Percentiles rank a stretch among this genome's conserved stretches.
Conservation (phyloP, 2,113 vertebrate species). For the Caracal caracal region DNA sequence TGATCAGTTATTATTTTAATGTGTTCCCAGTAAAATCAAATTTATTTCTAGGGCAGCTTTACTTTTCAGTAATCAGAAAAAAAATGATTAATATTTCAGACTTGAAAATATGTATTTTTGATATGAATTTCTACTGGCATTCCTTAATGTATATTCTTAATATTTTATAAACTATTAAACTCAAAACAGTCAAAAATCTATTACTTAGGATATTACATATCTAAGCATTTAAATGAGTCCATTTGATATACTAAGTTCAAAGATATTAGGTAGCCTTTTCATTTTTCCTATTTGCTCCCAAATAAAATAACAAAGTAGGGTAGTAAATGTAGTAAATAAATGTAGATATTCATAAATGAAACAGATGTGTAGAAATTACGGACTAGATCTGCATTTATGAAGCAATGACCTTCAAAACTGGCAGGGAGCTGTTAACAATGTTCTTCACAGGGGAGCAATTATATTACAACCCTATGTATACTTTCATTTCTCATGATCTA, state of each 20-base stretch:
- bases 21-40: constrained; percentile 15
- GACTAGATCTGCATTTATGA: constrained; percentile 63
- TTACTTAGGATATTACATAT: constrained; percentile 22
- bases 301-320: constrained; percentile 59
- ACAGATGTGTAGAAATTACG: constrained; percentile 45
- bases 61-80: constrained; percentile 46
- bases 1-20: constrained; percentile 34
- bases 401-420: constrained; percentile 88
- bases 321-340: constrained; percentile 34
- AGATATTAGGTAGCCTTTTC: constrained; percentile 34
- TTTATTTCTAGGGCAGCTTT: constrained; percentile 16
- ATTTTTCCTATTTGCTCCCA: constrained; percentile 49
- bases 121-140: constrained; percentile 20
- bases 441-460: constrained; percentile 65
- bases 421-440: constrained; percentile 56
- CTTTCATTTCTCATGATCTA: constrained; percentile 58
- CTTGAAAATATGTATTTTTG: constrained; percentile 56
- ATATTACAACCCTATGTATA: constrained; percentile 35
- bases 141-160: constrained; percentile 28
- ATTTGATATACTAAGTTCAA: constrained; percentile 42
- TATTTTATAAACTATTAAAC: constrained; percentile 51
- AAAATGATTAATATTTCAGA: constrained; percentile 45
- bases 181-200: constrained; percentile 51
- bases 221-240: constrained; percentile 50
- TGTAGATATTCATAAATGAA: constrained; percentile 51